A percentile compares a stretch with the other conserved stretches of the same genome.
Conservation (phyloP, 2,797 vertebrate species). For the Botia almorhae region DNA sequence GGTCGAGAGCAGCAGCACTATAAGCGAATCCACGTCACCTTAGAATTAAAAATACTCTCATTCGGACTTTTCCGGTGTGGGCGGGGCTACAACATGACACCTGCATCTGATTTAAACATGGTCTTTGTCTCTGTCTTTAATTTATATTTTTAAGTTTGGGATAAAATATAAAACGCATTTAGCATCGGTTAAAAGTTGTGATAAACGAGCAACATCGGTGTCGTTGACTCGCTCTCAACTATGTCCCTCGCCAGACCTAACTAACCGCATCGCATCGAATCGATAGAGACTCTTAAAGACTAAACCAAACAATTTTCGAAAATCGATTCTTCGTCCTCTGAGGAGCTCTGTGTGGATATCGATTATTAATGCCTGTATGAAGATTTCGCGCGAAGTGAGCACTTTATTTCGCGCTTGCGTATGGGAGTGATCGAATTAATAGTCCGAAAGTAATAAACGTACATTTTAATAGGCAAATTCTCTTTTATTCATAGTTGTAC, state of each 20-base stretch:
- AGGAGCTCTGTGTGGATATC: conserved; percentile 18
- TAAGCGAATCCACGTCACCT: conserved; percentile 79
- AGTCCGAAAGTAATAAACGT: neutral
- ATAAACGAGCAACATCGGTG: neutral
- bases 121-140: neutral
- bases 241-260: conserved; percentile 8
- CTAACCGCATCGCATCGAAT: conserved; percentile 1
- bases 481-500: neutral
- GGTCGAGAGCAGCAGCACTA: neutral
- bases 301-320: conserved; percentile 17
- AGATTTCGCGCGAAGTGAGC: conserved; percentile 74
- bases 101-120: neutral
- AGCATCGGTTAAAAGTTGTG: neutral
- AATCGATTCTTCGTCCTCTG: conserved; percentile 1
- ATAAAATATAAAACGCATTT: neutral
- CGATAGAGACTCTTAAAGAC: conserved; percentile 6
- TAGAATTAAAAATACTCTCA: conserved; percentile 73
- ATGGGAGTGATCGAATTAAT: neutral
- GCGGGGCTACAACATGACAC: conserved; percentile 63
- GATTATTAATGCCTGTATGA: conserved; percentile 65
- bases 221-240: neutral
- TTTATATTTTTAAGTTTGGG: neutral
- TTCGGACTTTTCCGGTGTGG: conserved; percentile 73
- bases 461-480: neutral
- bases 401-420: conserved; percentile 42